Percentiles rank a stretch among this genome's conserved stretches.
Evolutionary conservation across 2,797 vertebrate genomes (phyloP).

Genomic region (Clarias pachynema): DNA sequence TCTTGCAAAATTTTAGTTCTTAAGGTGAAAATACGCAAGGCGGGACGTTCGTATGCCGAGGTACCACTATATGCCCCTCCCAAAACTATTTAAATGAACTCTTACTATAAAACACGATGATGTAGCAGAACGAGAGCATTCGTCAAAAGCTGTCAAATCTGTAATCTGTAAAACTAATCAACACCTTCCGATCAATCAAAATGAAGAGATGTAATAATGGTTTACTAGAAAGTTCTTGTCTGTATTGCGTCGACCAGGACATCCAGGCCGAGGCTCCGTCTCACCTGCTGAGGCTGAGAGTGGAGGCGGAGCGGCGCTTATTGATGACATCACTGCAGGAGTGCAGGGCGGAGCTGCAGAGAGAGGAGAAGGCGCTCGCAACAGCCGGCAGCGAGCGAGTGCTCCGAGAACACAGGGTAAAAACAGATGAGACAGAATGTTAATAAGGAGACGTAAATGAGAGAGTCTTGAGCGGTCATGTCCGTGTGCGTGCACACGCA

Average conservation of each 20-base stretch:
- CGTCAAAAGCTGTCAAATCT: neutral
- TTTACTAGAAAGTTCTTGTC: neutral
- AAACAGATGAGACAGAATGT: neutral
- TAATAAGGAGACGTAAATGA: too few relatives aligned
- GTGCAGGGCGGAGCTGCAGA: constrained; percentile 82
- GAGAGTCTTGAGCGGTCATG: neutral
- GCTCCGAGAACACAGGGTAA: constrained; percentile 89
- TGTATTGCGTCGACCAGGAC: constrained; percentile 73
- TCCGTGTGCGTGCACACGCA: constrained; percentile 52
- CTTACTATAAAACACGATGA: neutral
- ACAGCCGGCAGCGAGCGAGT: constrained; percentile 88
- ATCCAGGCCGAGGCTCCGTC: constrained; percentile 89
- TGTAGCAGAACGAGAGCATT: neutral
- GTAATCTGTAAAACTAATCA: too few relatives aligned
- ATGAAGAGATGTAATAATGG: neutral
- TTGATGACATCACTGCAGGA: constrained; percentile 83
- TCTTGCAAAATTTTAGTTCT: too few relatives aligned
- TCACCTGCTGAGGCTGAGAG: constrained; percentile 89
- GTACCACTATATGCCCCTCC: too few relatives aligned
- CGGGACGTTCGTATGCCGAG: too few relatives aligned
- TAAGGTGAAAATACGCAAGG: too few relatives aligned
- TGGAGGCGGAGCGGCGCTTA: constrained; percentile 83
- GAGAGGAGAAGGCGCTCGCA: constrained; percentile 74
- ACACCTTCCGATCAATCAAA: neutral
- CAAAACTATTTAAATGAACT: neutral